Base-by-base conservation (phyloP, 2,113 vertebrate genomes). In the Carettochelys insculpta region DNA sequence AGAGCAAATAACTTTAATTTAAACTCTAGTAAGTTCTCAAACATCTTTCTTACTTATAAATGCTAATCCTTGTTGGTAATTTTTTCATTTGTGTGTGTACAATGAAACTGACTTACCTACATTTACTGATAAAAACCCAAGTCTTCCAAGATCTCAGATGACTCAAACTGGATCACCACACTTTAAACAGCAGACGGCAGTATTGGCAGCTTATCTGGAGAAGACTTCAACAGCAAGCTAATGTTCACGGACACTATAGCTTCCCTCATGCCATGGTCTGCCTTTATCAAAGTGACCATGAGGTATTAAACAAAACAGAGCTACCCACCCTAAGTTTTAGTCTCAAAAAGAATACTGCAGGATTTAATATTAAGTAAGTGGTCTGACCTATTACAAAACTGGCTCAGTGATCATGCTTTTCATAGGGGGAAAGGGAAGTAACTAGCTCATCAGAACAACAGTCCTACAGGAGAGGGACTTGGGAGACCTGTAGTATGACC, bases 121-220 rank as follows among this genome's bases (percentile, higher is more conserved):
- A 54, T 54, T 54, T 54, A 65, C 31, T n/a, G 14, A 61, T 61
- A 61, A 61, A 61, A 61, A 19, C 14, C 31, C 19, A 65, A 65
- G 34, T 65, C 58, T 65, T 65, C 31, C 58, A 65, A 65, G 58
- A 8, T 34, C 58, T n/a, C 58, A 65, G n/a, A 65, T 65, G 58
- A n/a, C 34, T 54, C 24, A 71, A 17, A 56, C 24, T 50, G 5
- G 48, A 2, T 0, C 38, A 58, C 68, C 38, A 73, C 29, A 12
- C 81, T 13, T 58, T 83, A 53, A 61, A 43, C 88, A 84, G 80
- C 80, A 86, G 77, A 94, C 58, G 92, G 83, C 81, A 90, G 29
- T 31, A 80, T 24, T 47, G 7, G 38, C 73, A 88, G 90, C 71
- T 0, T 0, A 68, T 5, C 1, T 3, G 51, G 80, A n/a, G 20